Percentiles rank a stretch among this genome's conserved stretches.
Conservation (phyloP, 2,113 vertebrate genomes). For the Varanus komodoensis region DNA sequence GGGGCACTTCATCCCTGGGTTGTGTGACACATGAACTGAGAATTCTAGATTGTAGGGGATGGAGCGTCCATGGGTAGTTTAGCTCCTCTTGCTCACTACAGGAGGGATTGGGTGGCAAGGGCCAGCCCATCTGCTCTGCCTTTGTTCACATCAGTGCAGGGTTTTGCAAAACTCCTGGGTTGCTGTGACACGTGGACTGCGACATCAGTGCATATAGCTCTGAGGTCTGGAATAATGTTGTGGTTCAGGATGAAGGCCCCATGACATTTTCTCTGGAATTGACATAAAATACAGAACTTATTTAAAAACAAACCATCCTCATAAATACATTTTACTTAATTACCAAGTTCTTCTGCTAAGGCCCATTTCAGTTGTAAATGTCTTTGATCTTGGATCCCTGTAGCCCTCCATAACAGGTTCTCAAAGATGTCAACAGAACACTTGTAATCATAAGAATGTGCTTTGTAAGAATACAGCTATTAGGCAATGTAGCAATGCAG, state of each 20-base stretch:
- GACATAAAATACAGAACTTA: neutral
- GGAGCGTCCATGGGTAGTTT: no score
- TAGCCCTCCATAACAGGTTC: neutral
- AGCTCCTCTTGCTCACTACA: no score
- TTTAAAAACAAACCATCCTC: neutral
- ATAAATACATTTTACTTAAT: constrained; percentile 34
- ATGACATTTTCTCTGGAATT: neutral
- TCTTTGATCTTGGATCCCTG: constrained; percentile 3
- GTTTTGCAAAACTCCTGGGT: no score
- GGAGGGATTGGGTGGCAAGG: no score
- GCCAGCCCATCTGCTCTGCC: no score
- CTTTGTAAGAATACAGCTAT: no score
- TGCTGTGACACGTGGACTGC: no score
- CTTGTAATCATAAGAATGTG: constrained; percentile 56
- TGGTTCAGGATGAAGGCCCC: neutral
- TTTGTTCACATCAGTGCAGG: no score
- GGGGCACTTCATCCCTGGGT: no score
- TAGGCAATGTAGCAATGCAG: no score
- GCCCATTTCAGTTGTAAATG: constrained; percentile 6
- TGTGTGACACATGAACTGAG: no score
- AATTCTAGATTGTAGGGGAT: no score
- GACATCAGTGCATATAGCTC: neutral
- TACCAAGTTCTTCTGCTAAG: constrained; percentile 18
- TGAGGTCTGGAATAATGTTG: neutral
- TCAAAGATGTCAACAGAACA: constrained; percentile 54